phyloP scores from a whole-genome alignment of 2,888 invertebrate genomes.

The Dugesia japonica region DNA sequence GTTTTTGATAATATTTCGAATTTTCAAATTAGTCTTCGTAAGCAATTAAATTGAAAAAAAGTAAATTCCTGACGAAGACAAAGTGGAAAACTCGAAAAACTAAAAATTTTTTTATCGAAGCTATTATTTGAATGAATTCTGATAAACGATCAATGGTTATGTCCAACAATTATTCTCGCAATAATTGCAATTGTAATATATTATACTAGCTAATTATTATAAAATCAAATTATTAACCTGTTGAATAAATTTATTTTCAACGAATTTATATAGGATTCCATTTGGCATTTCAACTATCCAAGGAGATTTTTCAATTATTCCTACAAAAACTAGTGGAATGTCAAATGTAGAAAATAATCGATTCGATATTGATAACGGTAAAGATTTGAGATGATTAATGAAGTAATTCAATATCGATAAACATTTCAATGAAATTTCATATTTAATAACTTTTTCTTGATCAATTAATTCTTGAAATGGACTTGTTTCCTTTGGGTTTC shows the following conservation, averaged over 20 bases:
- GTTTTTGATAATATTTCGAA: too few species aligned
- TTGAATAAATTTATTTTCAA: constrained; percentile 5
- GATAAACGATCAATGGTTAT: too few species aligned
- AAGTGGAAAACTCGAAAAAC: too few species aligned
- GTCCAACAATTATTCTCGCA: too few species aligned
- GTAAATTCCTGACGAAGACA: too few species aligned
- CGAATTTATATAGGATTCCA: background rate
- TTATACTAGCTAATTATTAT: too few species aligned
- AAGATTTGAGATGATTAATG: constrained; percentile 54
- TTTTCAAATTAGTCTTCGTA: too few species aligned
- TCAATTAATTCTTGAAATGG: constrained; percentile 41
- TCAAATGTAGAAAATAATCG: constrained; percentile 64
- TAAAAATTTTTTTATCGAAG: too few species aligned
- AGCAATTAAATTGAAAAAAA: too few species aligned
- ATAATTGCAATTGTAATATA: too few species aligned
- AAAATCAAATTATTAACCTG: too few species aligned
- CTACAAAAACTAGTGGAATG: constrained; percentile 45
- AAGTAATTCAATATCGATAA: constrained; percentile 64
- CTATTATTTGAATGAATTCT: too few species aligned
- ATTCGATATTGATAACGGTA: constrained; percentile 53
- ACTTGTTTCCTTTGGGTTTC: background rate
- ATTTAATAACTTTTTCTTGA: constrained; percentile 52
- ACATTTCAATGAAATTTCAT: constrained; percentile 65
- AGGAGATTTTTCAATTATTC: background rate
- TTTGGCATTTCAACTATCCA: background rate